A percentile compares a stretch with the other conserved stretches of the same genome.
These are phyloP conservation scores for Lamellibrachia satsuma DNA, from an alignment of 2,888 invertebrate genomes.

Conservation along the genomic window DNA sequence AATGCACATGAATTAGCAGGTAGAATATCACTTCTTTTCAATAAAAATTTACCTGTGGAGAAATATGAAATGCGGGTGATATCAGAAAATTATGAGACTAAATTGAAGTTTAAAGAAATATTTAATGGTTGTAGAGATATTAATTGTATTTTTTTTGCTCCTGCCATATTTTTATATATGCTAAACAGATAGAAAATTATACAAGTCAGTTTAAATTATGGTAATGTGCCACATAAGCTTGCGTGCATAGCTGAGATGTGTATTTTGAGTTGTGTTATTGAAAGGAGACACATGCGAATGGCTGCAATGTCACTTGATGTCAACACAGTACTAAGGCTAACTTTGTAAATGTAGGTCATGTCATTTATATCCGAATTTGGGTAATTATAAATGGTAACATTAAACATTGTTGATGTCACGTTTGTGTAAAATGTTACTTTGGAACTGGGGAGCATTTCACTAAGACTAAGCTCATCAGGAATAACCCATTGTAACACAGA, in stretches of 20 bases:
- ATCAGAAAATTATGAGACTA: too few species aligned
- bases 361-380: not conserved
- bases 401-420: too few species aligned
- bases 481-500: too few species aligned
- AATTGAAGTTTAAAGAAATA: not conserved
- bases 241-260: not conserved
- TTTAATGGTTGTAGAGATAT: not conserved
- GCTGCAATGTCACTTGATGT: not conserved
- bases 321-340: not conserved
- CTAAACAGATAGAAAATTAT: not conserved
- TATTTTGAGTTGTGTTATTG: not conserved
- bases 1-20: not conserved
- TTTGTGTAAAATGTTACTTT: too few species aligned
- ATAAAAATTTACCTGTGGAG: not conserved
- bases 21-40: not conserved
- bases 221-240: not conserved
- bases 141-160: not conserved
- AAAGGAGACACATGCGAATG: not conserved
- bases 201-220: not conserved
- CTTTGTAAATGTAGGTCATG: not conserved
- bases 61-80: too few species aligned
- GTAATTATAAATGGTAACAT: not conserved
- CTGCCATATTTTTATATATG: too few species aligned
- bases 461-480: too few species aligned
- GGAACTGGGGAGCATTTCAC: too few species aligned